Base-by-base conservation (phyloP, 1,140 invertebrate genomes). In the Drosophila lacteicornis region DNA sequence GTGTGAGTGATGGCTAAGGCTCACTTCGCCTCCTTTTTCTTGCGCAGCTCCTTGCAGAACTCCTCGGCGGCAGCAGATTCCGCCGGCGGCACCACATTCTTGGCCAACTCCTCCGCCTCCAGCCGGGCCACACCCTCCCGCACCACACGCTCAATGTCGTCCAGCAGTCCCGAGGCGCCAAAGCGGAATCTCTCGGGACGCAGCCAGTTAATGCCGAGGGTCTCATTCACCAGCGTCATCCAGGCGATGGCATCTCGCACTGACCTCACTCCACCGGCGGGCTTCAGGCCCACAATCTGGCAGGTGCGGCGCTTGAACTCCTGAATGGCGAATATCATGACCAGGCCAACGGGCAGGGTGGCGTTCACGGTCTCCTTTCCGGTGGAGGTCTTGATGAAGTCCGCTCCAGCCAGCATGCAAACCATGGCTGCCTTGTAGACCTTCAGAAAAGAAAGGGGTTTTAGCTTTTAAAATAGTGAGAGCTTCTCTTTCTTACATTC, bases 381-480 rank as follows among this genome's bases (percentile, higher is more conserved):
- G 3, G 99, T 99, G 0, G 98, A 99, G 30, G 99, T 99, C 93
- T 99, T 99, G 57, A 99, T 99, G 91, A 99, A 99, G 94, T 99
- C 97, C 36, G 98, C 96, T 22, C 98, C 98, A 70, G 98, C 98
- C 94, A 97, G 95, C 97, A 99, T 99, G 27, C 97, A 96, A 15
- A 98, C 94, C 93, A 99, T 95, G 22, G 98, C 97, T 3, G 98
- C 97, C 86, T 96, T 97, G 91, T 99, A 99, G 1, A 92, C 85
- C 84, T 88, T 25, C 0, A 56, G 50, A 2, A 6, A 8, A 5
- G 4, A 3, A 0, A 11, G 38, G 3, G 8, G 5, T 51, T n/a
- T n/a, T 0, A 30, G 22, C 22, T 4, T 25, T 25, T 25, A 25
- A 25, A 25, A 25, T 25, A 25, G 22, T 25, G 22, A 25, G 22